phyloP scores from a whole-genome alignment of 2,113 vertebrate species.

The Silurus glanis region DNA sequence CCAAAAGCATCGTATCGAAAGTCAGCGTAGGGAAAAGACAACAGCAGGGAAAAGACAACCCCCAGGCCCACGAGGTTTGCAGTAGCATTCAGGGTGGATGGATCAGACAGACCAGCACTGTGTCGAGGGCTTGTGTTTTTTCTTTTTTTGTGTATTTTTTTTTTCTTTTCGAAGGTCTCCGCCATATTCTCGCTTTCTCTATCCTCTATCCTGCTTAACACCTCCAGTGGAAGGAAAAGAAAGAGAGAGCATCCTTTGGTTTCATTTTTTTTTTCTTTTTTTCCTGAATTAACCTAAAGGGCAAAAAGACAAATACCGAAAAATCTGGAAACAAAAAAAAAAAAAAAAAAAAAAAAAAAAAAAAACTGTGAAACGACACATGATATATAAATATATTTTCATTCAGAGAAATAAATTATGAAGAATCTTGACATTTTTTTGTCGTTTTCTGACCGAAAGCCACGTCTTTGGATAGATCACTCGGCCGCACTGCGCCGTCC shows the following conservation, averaged over 20 bases:
- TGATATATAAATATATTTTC: slow-evolving; percentile 81
- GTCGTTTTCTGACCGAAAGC: slow-evolving; percentile 63
- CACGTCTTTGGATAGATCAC: slow-evolving; percentile 64
- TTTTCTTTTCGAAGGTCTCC: slow-evolving; percentile 38
- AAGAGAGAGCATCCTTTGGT: slow-evolving; percentile 18
- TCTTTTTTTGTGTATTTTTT: neutral
- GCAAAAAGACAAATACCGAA: slow-evolving; percentile 56
- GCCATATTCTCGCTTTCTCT: slow-evolving; percentile 59
- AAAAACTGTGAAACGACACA: slow-evolving; percentile 68
- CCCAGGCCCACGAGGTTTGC: neutral
- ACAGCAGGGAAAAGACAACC: neutral
- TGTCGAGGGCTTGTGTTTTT: slow-evolving; percentile 51
- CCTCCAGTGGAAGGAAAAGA: slow-evolving; percentile 53
- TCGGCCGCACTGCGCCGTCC: slow-evolving; percentile 54
- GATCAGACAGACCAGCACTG: slow-evolving; percentile 49
- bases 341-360: slow-evolving; percentile 30
- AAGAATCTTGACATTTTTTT: slow-evolving; percentile 68
- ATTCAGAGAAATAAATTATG: slow-evolving; percentile 81
- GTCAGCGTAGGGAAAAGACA: neutral
- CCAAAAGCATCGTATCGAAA: neutral
- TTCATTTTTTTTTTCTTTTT: slow-evolving; percentile 4
- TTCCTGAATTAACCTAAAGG: slow-evolving; percentile 29
- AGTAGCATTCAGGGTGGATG: slow-evolving; percentile 24
- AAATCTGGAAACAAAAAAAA: slow-evolving; percentile 24
- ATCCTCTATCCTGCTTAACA: slow-evolving; percentile 38